Evolutionary conservation across 2,797 vertebrate species (phyloP).

Genomic region (Kryptolebias ocellatus): DNA sequence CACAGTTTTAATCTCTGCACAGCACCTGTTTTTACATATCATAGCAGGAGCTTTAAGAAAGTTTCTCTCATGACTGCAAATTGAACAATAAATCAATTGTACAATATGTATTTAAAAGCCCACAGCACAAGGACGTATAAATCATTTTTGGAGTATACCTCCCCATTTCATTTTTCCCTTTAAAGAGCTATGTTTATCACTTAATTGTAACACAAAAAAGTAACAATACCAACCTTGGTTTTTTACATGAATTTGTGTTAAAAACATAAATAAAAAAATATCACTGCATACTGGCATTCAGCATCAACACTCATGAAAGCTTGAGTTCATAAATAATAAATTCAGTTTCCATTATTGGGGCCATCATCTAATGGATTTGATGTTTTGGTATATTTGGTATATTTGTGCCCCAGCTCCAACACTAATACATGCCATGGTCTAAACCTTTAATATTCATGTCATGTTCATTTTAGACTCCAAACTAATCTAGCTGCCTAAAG

Average conservation of each 20-base stretch:
- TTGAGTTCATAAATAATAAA: not conserved
- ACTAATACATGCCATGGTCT: too few relatives aligned
- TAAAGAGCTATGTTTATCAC: too few relatives aligned
- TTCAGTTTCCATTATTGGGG: not conserved
- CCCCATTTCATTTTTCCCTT: too few relatives aligned
- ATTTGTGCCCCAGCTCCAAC: too few relatives aligned
- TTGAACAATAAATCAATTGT: not conserved
- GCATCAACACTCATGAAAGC: not conserved
- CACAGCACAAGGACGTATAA: too few relatives aligned
- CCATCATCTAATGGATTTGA: not conserved
- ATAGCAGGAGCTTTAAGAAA: not conserved
- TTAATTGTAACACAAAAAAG: too few relatives aligned
- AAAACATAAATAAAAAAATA: too few relatives aligned
- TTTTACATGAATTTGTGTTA: too few relatives aligned
- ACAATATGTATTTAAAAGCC: not conserved
- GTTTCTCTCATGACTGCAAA: not conserved
- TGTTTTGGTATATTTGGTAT: not conserved
- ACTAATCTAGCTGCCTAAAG: not conserved
- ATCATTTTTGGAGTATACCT: too few relatives aligned
- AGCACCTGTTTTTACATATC: not conserved
- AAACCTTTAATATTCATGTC: not conserved
- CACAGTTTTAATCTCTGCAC: slow-evolving; percentile 23
- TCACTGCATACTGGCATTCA: too few relatives aligned
- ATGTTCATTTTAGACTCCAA: not conserved
- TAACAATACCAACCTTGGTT: too few relatives aligned